Evolutionary conservation across 2,113 vertebrate species (phyloP), one percentile per base, ranked within the genome.

Genomic region (Rousettus leschenaultii): DNA sequence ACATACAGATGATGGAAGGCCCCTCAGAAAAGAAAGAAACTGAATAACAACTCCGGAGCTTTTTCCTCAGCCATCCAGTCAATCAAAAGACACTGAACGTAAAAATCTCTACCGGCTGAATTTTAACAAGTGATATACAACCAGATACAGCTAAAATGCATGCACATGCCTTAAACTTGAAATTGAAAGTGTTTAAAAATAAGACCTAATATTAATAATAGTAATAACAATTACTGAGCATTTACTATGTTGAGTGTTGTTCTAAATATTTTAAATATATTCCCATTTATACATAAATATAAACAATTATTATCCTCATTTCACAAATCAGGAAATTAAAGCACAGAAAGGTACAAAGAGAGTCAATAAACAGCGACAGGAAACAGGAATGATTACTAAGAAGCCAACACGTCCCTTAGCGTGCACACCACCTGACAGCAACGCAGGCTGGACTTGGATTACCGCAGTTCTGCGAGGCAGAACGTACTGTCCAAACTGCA

Each of bases 401-500:
- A 80, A 95, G 66, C 3, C 95, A 89, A 94, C 61, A 35, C 30
- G 4, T 94, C 48, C 74, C 22, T 43, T 51, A 57, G 0, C 45
- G 38, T 30, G 7, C 45, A 68, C 4, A 19, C 15, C 33, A 84
- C 26, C 75, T 73, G 71, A 82, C 2, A 38, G n/a, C 77, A 87
- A 68, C 28, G 70, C 68, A 94, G 57, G 53, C 19, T 89, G 26
- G 16, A 53, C 43, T 30, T 93, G 38, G 51, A 59, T 88, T 28
- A 88, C 57, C 68, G 43, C 77, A 85, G 70, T 45, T 90, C 53
- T 73, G 70, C 55, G 82, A 82, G 86, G 33, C 70, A 77, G 95
- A 96, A 94, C 94, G 95, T 14, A 83, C 38, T 66, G 92, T 96
- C 77, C 94, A 75, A 90, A 89, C 84, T 91, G 16, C 74, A 96